phyloP scores from a whole-genome alignment of 2,113 vertebrate genomes.

The Athene noctua region DNA sequence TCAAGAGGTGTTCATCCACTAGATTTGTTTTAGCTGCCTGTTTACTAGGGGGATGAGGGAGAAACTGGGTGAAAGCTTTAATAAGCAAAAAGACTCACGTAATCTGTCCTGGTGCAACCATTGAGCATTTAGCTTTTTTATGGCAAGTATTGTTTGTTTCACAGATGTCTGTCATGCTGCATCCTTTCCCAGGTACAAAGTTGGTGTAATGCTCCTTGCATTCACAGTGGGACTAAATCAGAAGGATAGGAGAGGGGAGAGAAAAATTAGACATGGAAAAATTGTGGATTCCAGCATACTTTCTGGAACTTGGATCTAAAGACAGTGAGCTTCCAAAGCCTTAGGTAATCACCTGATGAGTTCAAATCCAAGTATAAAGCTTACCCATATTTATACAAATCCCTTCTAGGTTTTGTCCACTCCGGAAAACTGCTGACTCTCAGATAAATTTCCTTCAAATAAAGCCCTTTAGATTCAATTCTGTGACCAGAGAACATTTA shows the following conservation, averaged over 20 bases:
- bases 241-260: background rate
- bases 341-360: background rate
- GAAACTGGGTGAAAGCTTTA: background rate
- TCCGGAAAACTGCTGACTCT: background rate
- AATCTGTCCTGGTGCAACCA: constrained; percentile 71
- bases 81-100: constrained; percentile 73
- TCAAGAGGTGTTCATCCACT: background rate
- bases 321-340: background rate
- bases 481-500: background rate
- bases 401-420: background rate
- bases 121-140: constrained; percentile 82
- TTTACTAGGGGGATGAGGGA: background rate
- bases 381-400: background rate
- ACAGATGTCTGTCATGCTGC: constrained; percentile 79
- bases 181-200: constrained; percentile 72
- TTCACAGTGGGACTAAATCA: constrained; percentile 86
- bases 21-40: background rate
- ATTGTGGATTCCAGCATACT: background rate
- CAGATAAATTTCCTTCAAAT: background rate
- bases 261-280: background rate
- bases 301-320: background rate
- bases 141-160: constrained; percentile 80
- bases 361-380: background rate
- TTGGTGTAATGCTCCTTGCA: constrained; percentile 82
- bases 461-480: background rate